Evolutionary conservation across 2,797 vertebrate species (phyloP), one percentile per base, ranked within the genome.

Genomic region (Takifugu ocellatus): DNA sequence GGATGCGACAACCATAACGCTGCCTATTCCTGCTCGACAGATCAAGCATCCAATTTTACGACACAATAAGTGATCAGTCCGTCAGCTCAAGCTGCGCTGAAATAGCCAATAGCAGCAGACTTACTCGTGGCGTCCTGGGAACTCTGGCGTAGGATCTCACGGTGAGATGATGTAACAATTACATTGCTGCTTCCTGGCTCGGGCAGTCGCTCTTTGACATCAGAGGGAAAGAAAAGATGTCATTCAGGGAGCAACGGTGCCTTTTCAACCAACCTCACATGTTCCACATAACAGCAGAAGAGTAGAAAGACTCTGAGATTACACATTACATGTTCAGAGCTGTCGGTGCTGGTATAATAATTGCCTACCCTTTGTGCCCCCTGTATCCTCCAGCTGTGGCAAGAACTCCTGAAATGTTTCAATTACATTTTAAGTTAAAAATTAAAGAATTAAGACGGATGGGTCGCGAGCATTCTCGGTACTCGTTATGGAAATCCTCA

Each of bases 151-250:
- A 95, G 84, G 82, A 93, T 87, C 47, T 94, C 92, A 16, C 94
- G 88, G 24, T 93, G 91, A 5, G 93, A 90, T 2, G 93, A 93
- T 0, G 92, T 93, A 68, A 95, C 86, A 2, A 94, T 94, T 76
- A 93, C 73, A 27, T 94, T 93, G 83, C 92, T 93, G 86, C 90
- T 91, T 69, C 92, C 91, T 59, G 92, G 94, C 51, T 92, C 93
- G 21, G 84, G 86, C 64, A 94, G 89, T 45, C 95, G 80, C 52
- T 93, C 93, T 85, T 89, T 94, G 76, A 96, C 90, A 84, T 94
- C 93, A 95, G 58, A 46, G 6, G 29, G 63, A 58, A 65, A 54
- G 6, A 6, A 68, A 59, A 64, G 14, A 55, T 14, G 2, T 36
- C 25, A 46, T 5, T 49, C 2, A 61, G 54, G 70, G 46, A 52